These are phyloP conservation scores for Indicator indicator DNA, from an alignment of 2,113 vertebrate species.

Conservation along the genomic window DNA sequence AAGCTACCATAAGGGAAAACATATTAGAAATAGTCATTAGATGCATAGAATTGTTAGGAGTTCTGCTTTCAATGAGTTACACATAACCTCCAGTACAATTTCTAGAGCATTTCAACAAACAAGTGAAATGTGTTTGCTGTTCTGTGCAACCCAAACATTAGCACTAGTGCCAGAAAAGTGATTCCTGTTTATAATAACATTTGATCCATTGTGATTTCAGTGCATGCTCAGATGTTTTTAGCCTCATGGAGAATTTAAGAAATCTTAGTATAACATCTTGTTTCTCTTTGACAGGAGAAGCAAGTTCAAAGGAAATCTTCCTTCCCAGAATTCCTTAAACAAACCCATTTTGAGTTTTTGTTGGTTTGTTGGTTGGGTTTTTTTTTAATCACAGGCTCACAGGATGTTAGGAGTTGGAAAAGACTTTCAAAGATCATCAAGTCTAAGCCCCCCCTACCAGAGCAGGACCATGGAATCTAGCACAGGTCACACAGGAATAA, in stretches of 20 bases:
- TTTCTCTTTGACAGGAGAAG: not conserved
- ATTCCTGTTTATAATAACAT: not conserved
- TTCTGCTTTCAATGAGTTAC: not conserved
- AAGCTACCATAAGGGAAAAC: not conserved
- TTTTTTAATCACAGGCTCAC: not conserved
- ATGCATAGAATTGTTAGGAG: not conserved
- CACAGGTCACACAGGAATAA: not conserved
- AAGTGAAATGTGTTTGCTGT: not conserved
- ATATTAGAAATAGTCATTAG: not conserved
- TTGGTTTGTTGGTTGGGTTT: not conserved
- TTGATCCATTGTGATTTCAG: not conserved
- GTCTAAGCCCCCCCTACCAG: no score
- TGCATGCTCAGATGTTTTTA: not conserved
- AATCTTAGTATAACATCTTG: not conserved
- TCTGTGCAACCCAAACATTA: not conserved
- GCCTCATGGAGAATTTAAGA: not conserved
- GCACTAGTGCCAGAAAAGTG: fast-evolving
- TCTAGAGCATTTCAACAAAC: not conserved
- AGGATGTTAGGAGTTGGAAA: no score
- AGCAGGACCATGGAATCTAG: no score
- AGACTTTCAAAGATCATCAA: no score
- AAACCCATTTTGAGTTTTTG: not conserved
- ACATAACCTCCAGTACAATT: not conserved
- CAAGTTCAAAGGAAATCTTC: not conserved
- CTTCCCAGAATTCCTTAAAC: not conserved